These are phyloP conservation scores for Periophthalmodon schlosseri DNA, from an alignment of 2,113 vertebrate genomes.

Conservation along the genomic window DNA sequence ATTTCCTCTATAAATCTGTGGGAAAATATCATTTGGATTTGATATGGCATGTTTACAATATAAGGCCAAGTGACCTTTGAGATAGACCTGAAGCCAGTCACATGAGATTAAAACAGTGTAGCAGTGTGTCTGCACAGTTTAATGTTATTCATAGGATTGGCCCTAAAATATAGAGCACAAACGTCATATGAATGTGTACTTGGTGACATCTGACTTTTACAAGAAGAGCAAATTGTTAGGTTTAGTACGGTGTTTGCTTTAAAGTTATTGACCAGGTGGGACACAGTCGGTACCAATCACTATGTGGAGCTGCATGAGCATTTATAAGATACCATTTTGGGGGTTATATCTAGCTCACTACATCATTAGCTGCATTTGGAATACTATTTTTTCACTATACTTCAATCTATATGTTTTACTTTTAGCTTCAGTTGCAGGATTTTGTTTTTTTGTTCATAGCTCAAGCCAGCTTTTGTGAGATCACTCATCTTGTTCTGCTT, in stretches of 20 bases:
- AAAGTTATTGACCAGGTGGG: constrained; percentile 37
- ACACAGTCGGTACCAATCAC: background rate
- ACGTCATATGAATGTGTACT: constrained; percentile 15
- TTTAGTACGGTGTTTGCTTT: background rate
- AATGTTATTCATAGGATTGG: constrained; percentile 32
- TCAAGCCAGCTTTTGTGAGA: background rate
- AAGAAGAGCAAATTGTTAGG: constrained; percentile 11
- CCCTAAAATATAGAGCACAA: constrained; percentile 6
- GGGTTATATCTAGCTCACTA: background rate
- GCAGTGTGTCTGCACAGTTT: constrained; percentile 16
- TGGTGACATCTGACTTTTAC: constrained; percentile 26
- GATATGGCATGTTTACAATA: constrained; percentile 45
- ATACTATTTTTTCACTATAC: background rate
- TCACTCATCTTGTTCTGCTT: background rate
- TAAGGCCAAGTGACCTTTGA: constrained; percentile 55
- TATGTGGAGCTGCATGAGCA: background rate
- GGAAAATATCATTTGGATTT: constrained; percentile 24
- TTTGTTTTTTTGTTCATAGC: background rate
- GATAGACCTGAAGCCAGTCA: constrained; percentile 35
- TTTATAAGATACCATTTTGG: background rate
- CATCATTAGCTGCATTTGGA: background rate
- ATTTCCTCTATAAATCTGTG: background rate
- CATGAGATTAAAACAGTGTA: constrained; percentile 40
- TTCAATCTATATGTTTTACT: background rate
- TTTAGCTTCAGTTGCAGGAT: background rate